Conservation (phyloP, 2,888 invertebrate species). For the Bombylius discolor region DNA sequence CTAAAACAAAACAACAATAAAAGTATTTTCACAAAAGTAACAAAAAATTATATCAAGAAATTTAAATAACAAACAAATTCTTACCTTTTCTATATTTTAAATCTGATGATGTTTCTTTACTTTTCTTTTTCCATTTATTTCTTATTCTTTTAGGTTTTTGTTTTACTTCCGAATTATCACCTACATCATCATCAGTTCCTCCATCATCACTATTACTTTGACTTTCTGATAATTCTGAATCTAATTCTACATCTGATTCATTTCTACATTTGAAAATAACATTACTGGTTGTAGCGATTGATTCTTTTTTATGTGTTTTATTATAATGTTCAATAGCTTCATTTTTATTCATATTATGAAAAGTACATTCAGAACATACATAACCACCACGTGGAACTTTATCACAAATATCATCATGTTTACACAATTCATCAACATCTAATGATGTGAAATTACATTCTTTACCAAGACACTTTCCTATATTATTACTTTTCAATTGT, state of each 20-base stretch:
- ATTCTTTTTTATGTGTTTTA: conserved; percentile 4
- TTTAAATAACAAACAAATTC: background rate
- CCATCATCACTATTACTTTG: conserved; percentile 9
- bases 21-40: background rate
- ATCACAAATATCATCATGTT: conserved; percentile 26
- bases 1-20: background rate
- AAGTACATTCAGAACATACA: conserved; percentile 19
- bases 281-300: conserved; percentile 6
- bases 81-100: background rate
- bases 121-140: conserved; percentile 1
- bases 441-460: conserved; percentile 25
- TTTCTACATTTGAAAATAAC: conserved; percentile 18
- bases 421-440: conserved; percentile 20
- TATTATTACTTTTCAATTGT: conserved; percentile 20
- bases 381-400: conserved; percentile 22
- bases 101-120: background rate
- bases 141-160: conserved; percentile 9
- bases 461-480: conserved; percentile 26
- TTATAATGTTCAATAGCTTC: conserved; percentile 15
- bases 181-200: conserved; percentile 15
- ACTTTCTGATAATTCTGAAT: conserved; percentile 11
- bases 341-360: conserved; percentile 10
- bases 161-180: conserved; percentile 18
- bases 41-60: background rate
- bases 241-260: conserved; percentile 18